Evolutionary conservation across 2,888 invertebrate species (phyloP), one percentile per base, ranked within the genome.

Genomic region (Melanargia galathea): DNA sequence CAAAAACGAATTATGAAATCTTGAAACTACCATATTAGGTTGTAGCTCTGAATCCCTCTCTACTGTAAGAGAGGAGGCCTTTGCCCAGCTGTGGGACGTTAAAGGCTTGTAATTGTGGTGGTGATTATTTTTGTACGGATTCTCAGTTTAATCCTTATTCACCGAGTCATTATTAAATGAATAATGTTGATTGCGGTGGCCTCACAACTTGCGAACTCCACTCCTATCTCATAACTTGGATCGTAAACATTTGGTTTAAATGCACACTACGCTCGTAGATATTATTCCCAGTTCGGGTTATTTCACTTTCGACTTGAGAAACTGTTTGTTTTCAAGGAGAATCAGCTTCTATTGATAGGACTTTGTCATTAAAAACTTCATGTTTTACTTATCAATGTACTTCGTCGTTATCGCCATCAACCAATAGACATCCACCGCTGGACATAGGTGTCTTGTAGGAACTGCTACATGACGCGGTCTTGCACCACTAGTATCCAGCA

Each of bases 151-250:
- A 73, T 74, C 72, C 71, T 69, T 70, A 71, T 73, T 74, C 67
- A 65, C 67, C 56, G 66, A 73, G 75, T 78, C 75, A 75, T 78
- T 80, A 79, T 75, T 76, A 75, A 70, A 73, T 89, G 87, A 90
- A 81, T 87, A 85, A 90, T 89, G 85, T 79, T 89, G 84, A 90
- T 87, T 82, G 84, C 86, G 72, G 67, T 74, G 81, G 80, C 84
- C 84, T 83, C 76, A 82, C 78, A 64, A 62, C 63, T 77, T 75
- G 76, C 74, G 81, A 84, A 75, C 81, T 77, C 82, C 71, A 75
- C 52, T 30, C 70, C 77, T 84, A 86, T 86, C 84, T 83, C 76
- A 74, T 69, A 68, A 74, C 75, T 69, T 74, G 75, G 68, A 45
- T 67, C 66, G 67, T 64, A 69, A 80, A 84, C 80, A 78, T 80